phyloP scores from a whole-genome alignment of 2,888 invertebrate genomes.

The Amaurobius ferox region DNA sequence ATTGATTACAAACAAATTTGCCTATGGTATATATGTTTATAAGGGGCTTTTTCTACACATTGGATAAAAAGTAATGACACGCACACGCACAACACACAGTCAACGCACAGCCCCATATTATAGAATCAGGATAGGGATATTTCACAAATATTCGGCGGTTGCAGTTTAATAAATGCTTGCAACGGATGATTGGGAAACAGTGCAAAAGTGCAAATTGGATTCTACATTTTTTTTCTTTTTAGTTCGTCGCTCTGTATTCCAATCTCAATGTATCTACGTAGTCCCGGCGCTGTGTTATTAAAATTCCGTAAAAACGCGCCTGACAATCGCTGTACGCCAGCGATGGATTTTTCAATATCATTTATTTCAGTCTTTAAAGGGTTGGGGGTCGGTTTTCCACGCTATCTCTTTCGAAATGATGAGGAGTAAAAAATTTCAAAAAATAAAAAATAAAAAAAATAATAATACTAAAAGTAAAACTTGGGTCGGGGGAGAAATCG shows the following conservation, averaged over 20 bases:
- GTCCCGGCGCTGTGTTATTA: neutral
- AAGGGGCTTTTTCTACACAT: too few species aligned
- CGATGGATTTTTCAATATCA: slow-evolving; percentile 1
- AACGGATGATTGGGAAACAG: neutral
- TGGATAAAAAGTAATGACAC: too few species aligned
- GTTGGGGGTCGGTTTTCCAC: neutral
- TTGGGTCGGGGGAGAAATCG: too few species aligned
- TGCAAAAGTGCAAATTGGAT: slow-evolving; percentile 1
- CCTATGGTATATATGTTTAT: too few species aligned
- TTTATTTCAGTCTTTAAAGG: slow-evolving; percentile 14
- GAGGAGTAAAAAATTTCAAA: too few species aligned
- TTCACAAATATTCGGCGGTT: neutral
- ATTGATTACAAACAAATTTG: too few species aligned
- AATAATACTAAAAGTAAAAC: too few species aligned
- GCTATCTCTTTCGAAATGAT: neutral
- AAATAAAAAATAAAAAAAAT: too few species aligned
- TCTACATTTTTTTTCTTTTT: too few species aligned
- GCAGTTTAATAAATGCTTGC: neutral
- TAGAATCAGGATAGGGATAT: neutral
- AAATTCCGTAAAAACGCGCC: neutral
- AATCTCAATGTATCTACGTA: neutral
- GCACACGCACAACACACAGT: too few species aligned
- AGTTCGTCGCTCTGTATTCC: neutral
- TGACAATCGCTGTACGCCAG: neutral
- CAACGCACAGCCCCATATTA: too few species aligned